Evolutionary conservation across 1,140 invertebrate genomes (phyloP).

Genomic region (Polypedilum pembai): DNA sequence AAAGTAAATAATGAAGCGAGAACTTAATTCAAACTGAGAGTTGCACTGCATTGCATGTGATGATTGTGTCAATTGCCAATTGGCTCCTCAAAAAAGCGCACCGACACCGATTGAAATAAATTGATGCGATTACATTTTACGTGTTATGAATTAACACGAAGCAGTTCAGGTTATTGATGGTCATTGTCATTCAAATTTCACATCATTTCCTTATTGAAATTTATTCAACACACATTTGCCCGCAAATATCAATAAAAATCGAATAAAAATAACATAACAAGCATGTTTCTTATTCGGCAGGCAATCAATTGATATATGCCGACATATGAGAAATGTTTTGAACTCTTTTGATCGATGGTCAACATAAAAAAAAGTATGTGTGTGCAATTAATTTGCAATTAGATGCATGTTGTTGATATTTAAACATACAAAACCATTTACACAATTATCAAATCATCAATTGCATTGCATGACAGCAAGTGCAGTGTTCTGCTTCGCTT

Average conservation of each 20-base stretch:
- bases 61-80: not conserved
- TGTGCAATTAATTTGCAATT: conserved; percentile 27
- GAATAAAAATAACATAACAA: not conserved
- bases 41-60: not conserved
- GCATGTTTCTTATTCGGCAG: not conserved
- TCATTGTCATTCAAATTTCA: not conserved
- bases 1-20: conserved; percentile 6
- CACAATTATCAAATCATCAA: conserved; percentile 26
- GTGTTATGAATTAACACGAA: not conserved
- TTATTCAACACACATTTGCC: not conserved
- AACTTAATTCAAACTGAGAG: not conserved
- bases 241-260: not conserved
- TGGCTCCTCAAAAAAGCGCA: not conserved
- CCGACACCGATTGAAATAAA: not conserved
- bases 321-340: too few relatives aligned
- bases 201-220: conserved; percentile 1
- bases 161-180: too few relatives aligned
- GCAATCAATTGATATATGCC: too few relatives aligned
- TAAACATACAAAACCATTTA: not conserved
- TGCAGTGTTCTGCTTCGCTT: not conserved
- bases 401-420: not conserved
- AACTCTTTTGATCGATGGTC: too few relatives aligned
- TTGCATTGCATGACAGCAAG: not conserved
- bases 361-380: not conserved
- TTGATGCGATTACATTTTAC: conserved; percentile 12